These are phyloP conservation scores for Limnephilus marmoratus DNA, from an alignment of 2,888 invertebrate genomes.

Conservation along the genomic window DNA sequence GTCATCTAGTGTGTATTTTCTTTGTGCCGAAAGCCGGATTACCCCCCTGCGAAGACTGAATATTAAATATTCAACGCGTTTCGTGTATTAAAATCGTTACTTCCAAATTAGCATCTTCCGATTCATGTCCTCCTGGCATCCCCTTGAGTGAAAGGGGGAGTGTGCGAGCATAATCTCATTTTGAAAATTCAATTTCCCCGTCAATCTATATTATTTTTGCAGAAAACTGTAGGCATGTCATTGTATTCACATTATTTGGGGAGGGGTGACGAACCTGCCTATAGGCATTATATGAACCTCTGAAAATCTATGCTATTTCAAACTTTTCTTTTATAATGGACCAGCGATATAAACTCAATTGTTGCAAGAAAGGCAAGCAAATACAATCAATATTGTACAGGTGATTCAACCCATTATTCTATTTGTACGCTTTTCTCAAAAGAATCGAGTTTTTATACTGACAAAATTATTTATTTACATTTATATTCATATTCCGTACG, in stretches of 20 bases:
- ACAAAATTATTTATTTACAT: too few relatives aligned
- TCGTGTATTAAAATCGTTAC: conserved; percentile 63
- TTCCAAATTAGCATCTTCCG: conserved; percentile 64
- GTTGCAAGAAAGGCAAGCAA: too few relatives aligned
- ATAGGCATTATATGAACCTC: background rate
- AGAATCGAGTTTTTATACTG: too few relatives aligned
- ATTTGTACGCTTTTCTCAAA: too few relatives aligned
- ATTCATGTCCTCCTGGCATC: conserved; percentile 57
- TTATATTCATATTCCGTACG: too few relatives aligned
- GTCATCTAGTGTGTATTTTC: conserved; percentile 27
- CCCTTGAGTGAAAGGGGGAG: conserved; percentile 44
- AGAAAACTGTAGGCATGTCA: conserved; percentile 38
- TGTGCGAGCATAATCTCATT: conserved; percentile 59
- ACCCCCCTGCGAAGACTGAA: conserved; percentile 13
- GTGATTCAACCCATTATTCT: too few relatives aligned
- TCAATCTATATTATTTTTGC: conserved; percentile 44
- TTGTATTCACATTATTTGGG: background rate
- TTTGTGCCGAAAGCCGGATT: conserved; percentile 29
- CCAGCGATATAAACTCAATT: too few relatives aligned
- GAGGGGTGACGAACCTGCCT: background rate
- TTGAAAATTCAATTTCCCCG: conserved; percentile 51
- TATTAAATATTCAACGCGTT: conserved; percentile 63
- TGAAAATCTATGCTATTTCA: background rate
- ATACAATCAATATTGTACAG: too few relatives aligned
- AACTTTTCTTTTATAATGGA: too few relatives aligned